Percentiles rank a stretch among this genome's conserved stretches.
Conservation (phyloP, 2,888 invertebrate species). For the Melanargia galathea region DNA sequence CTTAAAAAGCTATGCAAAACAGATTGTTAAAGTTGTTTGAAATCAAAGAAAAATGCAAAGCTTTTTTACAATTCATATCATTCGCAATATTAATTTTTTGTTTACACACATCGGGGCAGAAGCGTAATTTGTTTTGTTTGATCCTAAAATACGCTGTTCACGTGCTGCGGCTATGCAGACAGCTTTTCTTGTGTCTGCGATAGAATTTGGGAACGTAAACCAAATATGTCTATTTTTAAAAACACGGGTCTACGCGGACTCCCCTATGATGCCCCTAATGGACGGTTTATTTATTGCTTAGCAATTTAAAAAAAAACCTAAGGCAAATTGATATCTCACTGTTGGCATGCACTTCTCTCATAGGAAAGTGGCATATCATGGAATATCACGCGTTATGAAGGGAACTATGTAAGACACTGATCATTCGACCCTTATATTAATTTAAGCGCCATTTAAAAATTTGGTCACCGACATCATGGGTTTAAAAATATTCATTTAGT, state of each 20-base stretch:
- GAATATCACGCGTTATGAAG: too few relatives aligned
- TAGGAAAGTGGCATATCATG: too few relatives aligned
- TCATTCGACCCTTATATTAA: too few relatives aligned
- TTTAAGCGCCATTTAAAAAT: too few relatives aligned
- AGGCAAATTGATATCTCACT: too few relatives aligned
- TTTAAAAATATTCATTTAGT: too few relatives aligned
- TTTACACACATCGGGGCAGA: constrained; percentile 10
- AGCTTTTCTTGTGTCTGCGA: constrained; percentile 2
- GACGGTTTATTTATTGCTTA: neutral
- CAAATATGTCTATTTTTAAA: constrained; percentile 7
- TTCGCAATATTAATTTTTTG: constrained; percentile 10
- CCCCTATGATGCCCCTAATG: neutral
- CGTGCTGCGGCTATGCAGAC: constrained; percentile 11
- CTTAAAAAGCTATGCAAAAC: neutral
- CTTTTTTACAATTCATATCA: constrained; percentile 5
- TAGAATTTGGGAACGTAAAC: constrained; percentile 14
- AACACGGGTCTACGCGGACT: neutral
- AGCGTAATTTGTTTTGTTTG: constrained; percentile 13
- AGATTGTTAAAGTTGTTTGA: neutral
- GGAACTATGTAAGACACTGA: too few relatives aligned
- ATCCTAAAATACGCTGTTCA: constrained; percentile 3
- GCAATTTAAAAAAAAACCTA: too few relatives aligned
- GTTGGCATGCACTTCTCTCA: too few relatives aligned
- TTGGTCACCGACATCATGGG: too few relatives aligned
- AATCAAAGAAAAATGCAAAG: neutral